These are phyloP conservation scores for Elysia chlorotica DNA, from an alignment of 1,140 invertebrate species.

Conservation along the genomic window DNA sequence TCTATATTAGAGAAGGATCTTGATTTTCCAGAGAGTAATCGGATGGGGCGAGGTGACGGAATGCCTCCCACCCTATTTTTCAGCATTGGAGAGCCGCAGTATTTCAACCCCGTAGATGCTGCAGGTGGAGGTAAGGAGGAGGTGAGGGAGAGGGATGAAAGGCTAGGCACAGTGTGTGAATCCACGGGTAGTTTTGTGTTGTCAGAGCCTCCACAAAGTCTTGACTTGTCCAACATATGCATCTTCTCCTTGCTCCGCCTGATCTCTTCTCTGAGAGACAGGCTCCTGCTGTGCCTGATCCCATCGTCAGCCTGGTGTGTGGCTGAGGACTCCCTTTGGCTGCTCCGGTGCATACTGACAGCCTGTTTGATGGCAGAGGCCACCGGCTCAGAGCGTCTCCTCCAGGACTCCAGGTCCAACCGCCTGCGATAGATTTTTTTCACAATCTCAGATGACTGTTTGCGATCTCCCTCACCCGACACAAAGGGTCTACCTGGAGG, in stretches of 20 bases:
- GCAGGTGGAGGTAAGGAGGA: neutral
- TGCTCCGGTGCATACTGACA: neutral
- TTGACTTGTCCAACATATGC: neutral
- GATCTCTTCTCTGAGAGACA: neutral
- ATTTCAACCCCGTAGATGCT: neutral
- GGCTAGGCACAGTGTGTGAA: neutral
- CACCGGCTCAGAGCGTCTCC: constrained; percentile 13
- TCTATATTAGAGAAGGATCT: constrained; percentile 10
- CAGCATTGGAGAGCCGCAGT: neutral
- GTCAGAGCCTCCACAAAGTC: neutral
- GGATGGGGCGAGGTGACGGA: neutral
- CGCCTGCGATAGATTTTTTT: neutral
- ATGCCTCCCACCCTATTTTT: neutral
- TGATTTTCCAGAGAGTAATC: constrained; percentile 14
- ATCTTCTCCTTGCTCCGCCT: neutral
- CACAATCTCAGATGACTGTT: neutral
- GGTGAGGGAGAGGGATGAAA: neutral
- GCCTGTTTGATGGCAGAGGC: neutral
- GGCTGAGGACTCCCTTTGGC: neutral
- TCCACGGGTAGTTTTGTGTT: neutral
- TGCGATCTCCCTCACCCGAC: neutral
- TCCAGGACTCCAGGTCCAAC: neutral
- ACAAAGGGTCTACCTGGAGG: neutral
- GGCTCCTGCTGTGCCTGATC: neutral
- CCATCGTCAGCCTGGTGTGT: no score